phyloP scores from a whole-genome alignment of 2,113 vertebrate species.

The Perca fluviatilis region DNA sequence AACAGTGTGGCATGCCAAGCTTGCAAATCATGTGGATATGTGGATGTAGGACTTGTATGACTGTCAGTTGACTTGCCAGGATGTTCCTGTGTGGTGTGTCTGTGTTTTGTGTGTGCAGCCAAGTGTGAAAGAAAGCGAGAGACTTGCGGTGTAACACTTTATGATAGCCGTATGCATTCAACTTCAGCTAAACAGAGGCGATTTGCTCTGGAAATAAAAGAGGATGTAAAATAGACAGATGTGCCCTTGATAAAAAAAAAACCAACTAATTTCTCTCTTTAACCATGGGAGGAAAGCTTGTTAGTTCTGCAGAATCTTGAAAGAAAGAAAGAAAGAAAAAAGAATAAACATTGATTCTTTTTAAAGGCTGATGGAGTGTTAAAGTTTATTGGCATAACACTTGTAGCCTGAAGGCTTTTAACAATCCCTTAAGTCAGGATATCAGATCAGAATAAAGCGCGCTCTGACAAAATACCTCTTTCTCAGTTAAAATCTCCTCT shows the following conservation, averaged over 20 bases:
- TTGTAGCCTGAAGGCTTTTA: slow-evolving; percentile 32
- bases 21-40: slow-evolving; percentile 61
- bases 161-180: not conserved
- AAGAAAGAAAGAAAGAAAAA: not conserved
- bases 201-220: slow-evolving; percentile 24
- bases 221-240: slow-evolving; percentile 27
- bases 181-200: slow-evolving; percentile 7
- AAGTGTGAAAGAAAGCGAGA: slow-evolving; percentile 16
- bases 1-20: slow-evolving; percentile 41
- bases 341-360: slow-evolving; percentile 10
- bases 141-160: not conserved
- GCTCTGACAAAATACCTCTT: slow-evolving; percentile 31
- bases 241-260: slow-evolving; percentile 6
- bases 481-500: slow-evolving; percentile 21
- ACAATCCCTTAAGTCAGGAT: slow-evolving; percentile 34
- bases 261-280: not conserved
- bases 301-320: not conserved
- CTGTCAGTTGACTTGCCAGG: slow-evolving; percentile 47
- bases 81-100: slow-evolving; percentile 26
- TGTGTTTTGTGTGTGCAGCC: not conserved
- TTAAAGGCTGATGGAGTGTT: slow-evolving; percentile 29
- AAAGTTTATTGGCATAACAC: slow-evolving; percentile 36
- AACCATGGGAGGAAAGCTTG: not conserved
- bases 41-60: slow-evolving; percentile 45
- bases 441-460: slow-evolving; percentile 38